phyloP scores from a whole-genome alignment of 2,113 vertebrate genomes.

The Onychorhynchus coronatus region DNA sequence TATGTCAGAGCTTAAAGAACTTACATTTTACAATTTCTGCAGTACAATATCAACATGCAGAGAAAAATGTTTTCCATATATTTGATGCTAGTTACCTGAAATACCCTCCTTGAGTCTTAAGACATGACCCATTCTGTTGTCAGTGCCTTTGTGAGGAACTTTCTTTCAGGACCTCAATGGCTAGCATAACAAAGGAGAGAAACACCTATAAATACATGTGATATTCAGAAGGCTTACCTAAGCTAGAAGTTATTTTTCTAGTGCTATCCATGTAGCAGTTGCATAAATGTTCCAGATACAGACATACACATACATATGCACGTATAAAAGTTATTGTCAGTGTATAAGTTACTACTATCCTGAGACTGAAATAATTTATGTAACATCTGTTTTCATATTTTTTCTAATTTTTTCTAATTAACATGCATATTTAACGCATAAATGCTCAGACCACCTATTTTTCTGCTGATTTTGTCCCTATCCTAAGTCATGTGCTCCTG shows the following conservation, averaged over 20 bases:
- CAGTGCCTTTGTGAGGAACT: neutral
- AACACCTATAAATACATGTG: neutral
- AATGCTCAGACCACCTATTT: conserved; percentile 73
- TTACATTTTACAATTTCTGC: neutral
- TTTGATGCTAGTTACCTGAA: neutral
- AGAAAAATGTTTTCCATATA: neutral
- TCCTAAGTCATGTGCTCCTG: conserved; percentile 51
- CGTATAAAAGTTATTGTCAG: conserved; percentile 78
- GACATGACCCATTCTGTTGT: neutral
- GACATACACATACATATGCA: conserved; percentile 62
- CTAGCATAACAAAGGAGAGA: neutral
- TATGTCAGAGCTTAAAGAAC: neutral
- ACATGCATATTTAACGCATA: conserved; percentile 78
- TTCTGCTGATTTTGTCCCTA: conserved; percentile 64
- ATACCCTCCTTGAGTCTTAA: neutral
- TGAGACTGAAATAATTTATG: conserved; percentile 81
- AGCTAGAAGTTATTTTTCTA: conserved; percentile 39
- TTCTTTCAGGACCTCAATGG: neutral
- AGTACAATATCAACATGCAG: neutral
- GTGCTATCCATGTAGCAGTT: conserved; percentile 29
- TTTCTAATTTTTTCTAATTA: conserved; percentile 80
- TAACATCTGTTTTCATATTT: conserved; percentile 83
- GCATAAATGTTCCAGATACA: conserved; percentile 56
- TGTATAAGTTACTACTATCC: conserved; percentile 73
- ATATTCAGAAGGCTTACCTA: neutral